Evolutionary conservation across 2,113 vertebrate genomes (phyloP).

Genomic region (Ammodramus savannarum): DNA sequence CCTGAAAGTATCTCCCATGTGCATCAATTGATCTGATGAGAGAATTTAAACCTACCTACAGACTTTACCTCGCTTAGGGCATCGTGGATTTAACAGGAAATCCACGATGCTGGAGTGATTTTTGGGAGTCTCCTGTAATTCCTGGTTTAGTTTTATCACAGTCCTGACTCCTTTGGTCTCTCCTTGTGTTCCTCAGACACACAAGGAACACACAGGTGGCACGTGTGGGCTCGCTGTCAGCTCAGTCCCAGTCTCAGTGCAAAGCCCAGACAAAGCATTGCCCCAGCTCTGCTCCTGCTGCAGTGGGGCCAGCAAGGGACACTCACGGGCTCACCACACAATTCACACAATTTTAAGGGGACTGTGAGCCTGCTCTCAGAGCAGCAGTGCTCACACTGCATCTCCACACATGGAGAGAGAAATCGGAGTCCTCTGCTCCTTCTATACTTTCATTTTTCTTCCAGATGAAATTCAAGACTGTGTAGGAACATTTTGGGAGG

Average conservation of each 20-base stretch:
- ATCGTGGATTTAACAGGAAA: not conserved
- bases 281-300: accelerated
- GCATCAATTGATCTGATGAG: not conserved
- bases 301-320: not conserved
- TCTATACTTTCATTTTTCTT: not conserved
- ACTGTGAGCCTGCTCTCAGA: not conserved
- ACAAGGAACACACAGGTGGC: not conserved
- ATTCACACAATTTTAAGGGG: not conserved
- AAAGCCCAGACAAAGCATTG: not conserved
- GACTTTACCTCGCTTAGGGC: not conserved
- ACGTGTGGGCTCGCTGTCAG: accelerated
- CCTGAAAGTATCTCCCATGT: not conserved
- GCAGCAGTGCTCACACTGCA: not conserved
- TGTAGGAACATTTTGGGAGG: not conserved
- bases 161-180: not conserved
- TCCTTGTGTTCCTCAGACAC: not conserved
- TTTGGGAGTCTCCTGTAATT: not conserved
- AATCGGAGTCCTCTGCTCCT: not conserved
- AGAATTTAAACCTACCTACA: not conserved
- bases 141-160: not conserved
- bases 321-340: not conserved
- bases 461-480: not conserved
- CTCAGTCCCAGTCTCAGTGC: not conserved
- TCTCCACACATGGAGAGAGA: not conserved
- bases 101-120: not conserved